These are phyloP conservation scores for Alexandromys fortis DNA, from an alignment of 2,113 vertebrate species.

Conservation along the genomic window DNA sequence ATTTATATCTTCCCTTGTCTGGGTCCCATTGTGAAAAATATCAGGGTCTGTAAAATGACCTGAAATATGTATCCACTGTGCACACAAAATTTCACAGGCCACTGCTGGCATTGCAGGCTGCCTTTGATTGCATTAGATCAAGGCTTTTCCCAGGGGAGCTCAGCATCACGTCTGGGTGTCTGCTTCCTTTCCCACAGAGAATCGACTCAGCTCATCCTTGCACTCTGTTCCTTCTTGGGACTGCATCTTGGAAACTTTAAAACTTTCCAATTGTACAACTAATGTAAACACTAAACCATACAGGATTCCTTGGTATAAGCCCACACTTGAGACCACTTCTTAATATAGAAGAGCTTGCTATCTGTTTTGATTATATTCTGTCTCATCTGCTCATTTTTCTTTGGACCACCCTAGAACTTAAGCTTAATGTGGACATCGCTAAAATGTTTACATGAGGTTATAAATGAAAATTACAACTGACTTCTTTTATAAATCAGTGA, in stretches of 20 bases:
- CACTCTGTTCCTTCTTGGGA: background rate
- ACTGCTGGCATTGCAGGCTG: background rate
- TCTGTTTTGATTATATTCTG: constrained; percentile 11
- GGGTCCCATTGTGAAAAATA: background rate
- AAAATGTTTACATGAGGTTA: constrained; percentile 64
- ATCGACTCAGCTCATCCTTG: background rate
- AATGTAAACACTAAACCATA: constrained; percentile 49
- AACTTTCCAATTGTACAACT: background rate
- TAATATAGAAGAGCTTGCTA: constrained; percentile 43
- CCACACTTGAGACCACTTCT: constrained; percentile 37
- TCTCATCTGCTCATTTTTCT: constrained; percentile 7
- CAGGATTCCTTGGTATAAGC: constrained; percentile 33
- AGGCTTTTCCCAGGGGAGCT: background rate
- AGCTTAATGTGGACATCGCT: constrained; percentile 1
- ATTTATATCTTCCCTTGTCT: background rate
- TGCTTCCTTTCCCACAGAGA: constrained; percentile 51
- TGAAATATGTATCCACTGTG: background rate
- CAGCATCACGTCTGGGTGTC: background rate
- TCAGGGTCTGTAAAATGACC: background rate
- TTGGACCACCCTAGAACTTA: constrained; percentile 57
- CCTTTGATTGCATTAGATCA: background rate
- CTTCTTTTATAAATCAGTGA: constrained; percentile 26
- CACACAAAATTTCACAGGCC: background rate
- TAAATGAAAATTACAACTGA: constrained; percentile 52
- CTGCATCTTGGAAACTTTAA: constrained; percentile 43